Evolutionary conservation across 2,888 invertebrate genomes (phyloP).

Genomic region (Polietes domitor): DNA sequence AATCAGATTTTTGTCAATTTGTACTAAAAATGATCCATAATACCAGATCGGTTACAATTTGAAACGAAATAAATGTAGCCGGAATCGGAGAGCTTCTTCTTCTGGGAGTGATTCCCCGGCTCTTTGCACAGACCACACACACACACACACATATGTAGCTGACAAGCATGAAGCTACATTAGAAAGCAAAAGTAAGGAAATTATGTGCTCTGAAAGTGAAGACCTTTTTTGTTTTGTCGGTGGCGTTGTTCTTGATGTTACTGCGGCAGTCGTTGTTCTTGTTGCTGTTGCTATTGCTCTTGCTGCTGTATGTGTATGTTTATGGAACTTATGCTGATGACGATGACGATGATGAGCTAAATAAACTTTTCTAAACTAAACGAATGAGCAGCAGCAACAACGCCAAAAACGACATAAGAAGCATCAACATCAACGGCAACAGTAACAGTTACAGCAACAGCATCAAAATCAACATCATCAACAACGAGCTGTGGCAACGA

Average conservation of each 20-base stretch:
- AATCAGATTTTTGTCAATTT: too few relatives aligned
- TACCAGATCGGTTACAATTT: too few relatives aligned
- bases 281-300: constrained; percentile 13
- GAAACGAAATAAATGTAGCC: too few relatives aligned
- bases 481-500: constrained; percentile 6
- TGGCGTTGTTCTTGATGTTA: constrained; percentile 19
- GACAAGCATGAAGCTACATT: not conserved
- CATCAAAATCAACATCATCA: constrained; percentile 52
- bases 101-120: not conserved
- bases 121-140: too few relatives aligned
- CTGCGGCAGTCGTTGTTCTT: too few relatives aligned
- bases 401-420: too few relatives aligned
- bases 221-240: constrained; percentile 19
- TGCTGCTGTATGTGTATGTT: constrained; percentile 45
- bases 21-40: too few relatives aligned
- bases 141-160: not conserved
- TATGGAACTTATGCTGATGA: constrained; percentile 18
- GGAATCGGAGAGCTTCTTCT: not conserved
- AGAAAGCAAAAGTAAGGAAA: constrained; percentile 25
- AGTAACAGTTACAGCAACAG: constrained; percentile 46
- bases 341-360: constrained; percentile 37
- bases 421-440: constrained; percentile 33
- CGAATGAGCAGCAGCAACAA: constrained; percentile 43
- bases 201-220: constrained; percentile 22
- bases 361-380: constrained; percentile 46